Base-by-base conservation (phyloP, 2,797 vertebrate genomes). In the Leptoclinus maculatus region DNA sequence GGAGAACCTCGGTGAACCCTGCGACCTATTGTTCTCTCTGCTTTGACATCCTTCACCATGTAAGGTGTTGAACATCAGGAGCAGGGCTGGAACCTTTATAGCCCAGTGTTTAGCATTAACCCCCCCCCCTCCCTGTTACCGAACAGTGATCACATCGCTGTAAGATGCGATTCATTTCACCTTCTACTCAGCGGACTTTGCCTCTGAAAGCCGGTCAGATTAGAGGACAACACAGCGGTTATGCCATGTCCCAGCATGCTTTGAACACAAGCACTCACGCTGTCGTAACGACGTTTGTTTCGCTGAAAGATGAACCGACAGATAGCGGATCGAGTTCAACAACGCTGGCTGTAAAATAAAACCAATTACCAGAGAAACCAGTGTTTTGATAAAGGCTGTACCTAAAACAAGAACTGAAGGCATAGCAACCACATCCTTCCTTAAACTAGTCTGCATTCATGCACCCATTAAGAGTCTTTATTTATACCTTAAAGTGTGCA, bases 171-270 rank as follows among this genome's bases (percentile, higher is more conserved):
- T 21, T 80, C n/a, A 23, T 63, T 36, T 41, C 63, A 58, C 70
- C 74, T 56, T 87, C 57, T 87, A 82, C 88, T 89, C 72, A 77
- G 51, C 47, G 34, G 56, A 67, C 83, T 76, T 82, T 74, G 47
- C 34, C 25, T 77, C 39, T 80, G 34, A 71, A 68, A n/a, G 43
- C 51, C 68, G 32, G 45, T 80, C 51, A 76, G 72, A 82, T 88
- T 79, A 59, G 36, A 77, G 60, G 67, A 71, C 64, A 71, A 39
- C 13, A 11, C 13, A 68, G 25, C 32, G 0, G 66, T 43, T 32
- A 45, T 5, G 14, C 5, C 67, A 2, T 78, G 79, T 70, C 60
- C 57, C 38, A 72, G 43, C 87, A 70, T 53, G 83, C 36, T 56
- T 74, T 56, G 5, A 66, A 66, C 56, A 70, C 64, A 27, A 39